A percentile compares a stretch with the other conserved stretches of the same genome.
These are phyloP conservation scores for Heliocidaris tuberculata DNA, from an alignment of 35 echinoderm and acorn worm species.

Conservation along the genomic window DNA sequence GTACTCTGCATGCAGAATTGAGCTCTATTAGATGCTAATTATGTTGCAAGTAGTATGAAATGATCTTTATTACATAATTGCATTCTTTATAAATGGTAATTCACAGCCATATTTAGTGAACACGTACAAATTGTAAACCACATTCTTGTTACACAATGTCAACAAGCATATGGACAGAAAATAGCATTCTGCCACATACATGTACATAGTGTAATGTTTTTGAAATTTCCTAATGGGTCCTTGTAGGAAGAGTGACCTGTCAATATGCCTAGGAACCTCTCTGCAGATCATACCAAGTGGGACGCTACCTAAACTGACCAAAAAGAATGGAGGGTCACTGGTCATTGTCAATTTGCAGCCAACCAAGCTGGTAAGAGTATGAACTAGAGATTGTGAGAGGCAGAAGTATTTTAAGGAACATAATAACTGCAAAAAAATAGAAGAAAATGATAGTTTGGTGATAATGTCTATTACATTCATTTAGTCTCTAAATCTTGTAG, in stretches of 20 bases:
- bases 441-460: too few species aligned
- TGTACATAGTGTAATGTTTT: background rate
- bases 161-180: background rate
- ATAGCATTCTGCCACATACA: background rate
- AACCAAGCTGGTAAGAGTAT: constrained; percentile 86
- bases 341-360: constrained; percentile 93
- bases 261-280: constrained; percentile 86
- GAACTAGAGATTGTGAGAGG: too few species aligned
- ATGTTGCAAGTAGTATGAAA: too few species aligned
- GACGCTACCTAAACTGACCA: constrained; percentile 81
- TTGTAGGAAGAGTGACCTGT: constrained; percentile 75
- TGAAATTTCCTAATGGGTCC: background rate
- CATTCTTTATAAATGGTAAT: background rate
- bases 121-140: background rate
- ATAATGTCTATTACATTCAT: too few species aligned
- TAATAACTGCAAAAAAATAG: too few species aligned
- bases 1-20: too few species aligned
- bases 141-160: too few species aligned
- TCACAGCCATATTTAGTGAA: background rate
- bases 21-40: too few species aligned
- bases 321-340: constrained; percentile 83
- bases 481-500: too few species aligned
- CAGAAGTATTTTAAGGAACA: too few species aligned
- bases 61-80: background rate
- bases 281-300: constrained; percentile 96